Conservation (phyloP, 2,888 invertebrate species). For the Lithophane ornitopus region DNA sequence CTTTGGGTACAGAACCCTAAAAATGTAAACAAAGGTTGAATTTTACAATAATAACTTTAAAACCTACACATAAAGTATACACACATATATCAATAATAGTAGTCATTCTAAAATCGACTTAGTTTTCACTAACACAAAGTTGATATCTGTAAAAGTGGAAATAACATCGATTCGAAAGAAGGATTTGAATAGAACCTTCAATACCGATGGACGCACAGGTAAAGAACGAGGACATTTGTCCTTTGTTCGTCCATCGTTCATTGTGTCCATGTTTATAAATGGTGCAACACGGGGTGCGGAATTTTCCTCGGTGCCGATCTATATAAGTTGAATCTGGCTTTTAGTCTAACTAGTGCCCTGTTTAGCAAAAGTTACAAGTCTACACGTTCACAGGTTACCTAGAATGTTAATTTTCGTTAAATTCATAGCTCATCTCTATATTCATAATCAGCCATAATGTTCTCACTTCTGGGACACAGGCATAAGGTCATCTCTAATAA, state of each 20-base stretch:
- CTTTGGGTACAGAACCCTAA: too few species aligned
- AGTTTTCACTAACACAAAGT: rapidly evolving
- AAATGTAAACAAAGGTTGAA: neutral
- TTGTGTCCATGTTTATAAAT: slow-evolving; percentile 9
- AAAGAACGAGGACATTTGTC: neutral
- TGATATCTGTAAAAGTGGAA: neutral
- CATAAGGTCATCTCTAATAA: too few species aligned
- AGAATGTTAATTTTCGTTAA: too few species aligned
- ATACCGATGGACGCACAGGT: neutral
- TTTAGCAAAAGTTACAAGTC: too few species aligned
- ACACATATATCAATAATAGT: too few species aligned
- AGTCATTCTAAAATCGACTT: too few species aligned
- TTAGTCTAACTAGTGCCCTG: too few species aligned
- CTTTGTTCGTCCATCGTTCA: neutral
- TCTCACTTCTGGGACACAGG: too few species aligned
- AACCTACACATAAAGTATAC: neutral
- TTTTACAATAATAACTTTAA: neutral
- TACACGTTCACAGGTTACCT: too few species aligned
- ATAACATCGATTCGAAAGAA: neutral
- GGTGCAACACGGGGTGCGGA: neutral
- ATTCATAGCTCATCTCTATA: too few species aligned
- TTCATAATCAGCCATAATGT: too few species aligned
- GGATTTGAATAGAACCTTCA: neutral
- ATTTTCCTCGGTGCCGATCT: neutral
- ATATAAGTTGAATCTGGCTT: neutral